Percentiles rank a stretch among this genome's conserved stretches.
phyloP scores from a whole-genome alignment of 2,797 vertebrate genomes.

The Eulemur mongoz region DNA sequence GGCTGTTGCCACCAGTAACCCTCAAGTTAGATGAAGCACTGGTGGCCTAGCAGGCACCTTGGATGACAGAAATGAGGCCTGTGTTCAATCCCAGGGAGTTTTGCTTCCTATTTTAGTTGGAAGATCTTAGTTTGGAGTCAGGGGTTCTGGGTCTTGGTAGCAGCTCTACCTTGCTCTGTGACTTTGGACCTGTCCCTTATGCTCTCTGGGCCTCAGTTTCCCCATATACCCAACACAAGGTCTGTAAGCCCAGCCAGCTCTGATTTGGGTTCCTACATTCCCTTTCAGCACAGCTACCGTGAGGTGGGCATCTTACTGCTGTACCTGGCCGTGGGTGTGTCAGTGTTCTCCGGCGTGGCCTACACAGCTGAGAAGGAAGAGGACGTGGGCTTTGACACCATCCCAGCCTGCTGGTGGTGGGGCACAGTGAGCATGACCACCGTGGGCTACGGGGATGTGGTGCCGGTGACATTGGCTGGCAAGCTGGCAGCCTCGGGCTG shows the following conservation, averaged over 20 bases:
- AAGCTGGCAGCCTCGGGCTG: constrained; percentile 97
- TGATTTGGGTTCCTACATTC: constrained; percentile 60
- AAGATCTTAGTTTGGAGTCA: background rate
- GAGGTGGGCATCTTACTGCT: constrained; percentile 97
- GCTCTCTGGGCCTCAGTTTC: background rate
- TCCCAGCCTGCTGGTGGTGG: constrained; percentile 99
- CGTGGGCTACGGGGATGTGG: constrained; percentile 96
- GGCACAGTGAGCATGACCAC: constrained; percentile 99
- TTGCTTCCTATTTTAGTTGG: background rate
- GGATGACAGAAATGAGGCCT: background rate
- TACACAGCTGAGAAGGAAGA: constrained; percentile 97
- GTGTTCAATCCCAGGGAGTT: background rate
- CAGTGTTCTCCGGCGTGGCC: constrained; percentile 95
- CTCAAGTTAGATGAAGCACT: background rate
- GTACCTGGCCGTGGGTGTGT: constrained; percentile 96
- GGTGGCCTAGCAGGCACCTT: background rate
- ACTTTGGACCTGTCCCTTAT: background rate
- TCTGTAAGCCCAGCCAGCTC: background rate
- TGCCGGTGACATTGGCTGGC: constrained; percentile 94
- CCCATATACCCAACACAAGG: background rate
- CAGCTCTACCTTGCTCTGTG: background rate
- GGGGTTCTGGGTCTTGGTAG: background rate
- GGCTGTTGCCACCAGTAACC: background rate
- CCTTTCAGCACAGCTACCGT: constrained; percentile 96
- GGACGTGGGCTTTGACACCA: constrained; percentile 95